These are phyloP conservation scores for Orthosia cruda DNA, from an alignment of 2,888 invertebrate species.

Conservation along the genomic window DNA sequence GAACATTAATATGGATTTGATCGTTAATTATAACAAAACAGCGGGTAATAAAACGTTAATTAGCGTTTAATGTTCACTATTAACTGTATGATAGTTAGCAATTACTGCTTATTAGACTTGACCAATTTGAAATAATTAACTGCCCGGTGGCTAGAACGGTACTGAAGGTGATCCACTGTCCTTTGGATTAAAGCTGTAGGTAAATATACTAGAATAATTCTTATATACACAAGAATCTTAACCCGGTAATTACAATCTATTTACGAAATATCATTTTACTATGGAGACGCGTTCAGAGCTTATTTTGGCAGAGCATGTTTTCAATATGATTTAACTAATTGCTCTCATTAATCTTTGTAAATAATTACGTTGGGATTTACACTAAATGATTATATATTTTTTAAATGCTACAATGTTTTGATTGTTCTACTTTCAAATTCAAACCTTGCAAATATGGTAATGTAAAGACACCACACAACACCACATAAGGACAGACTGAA, in stretches of 20 bases:
- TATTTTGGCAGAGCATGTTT: too few species aligned
- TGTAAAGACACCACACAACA: too few species aligned
- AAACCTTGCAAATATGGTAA: not conserved
- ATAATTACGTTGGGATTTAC: too few species aligned
- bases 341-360: not conserved
- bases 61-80: conserved; percentile 6
- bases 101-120: conserved; percentile 25
- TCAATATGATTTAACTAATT: too few species aligned
- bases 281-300: not conserved
- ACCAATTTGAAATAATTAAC: conserved; percentile 9
- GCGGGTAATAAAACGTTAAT: conserved; percentile 5
- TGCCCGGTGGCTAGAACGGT: not conserved
- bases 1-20: not conserved
- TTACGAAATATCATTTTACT: not conserved
- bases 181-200: conserved; percentile 28
- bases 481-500: too few species aligned
- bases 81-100: not conserved
- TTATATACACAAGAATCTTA: not conserved
- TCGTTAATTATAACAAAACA: not conserved
- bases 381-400: too few species aligned
- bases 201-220: not conserved
- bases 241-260: too few species aligned
- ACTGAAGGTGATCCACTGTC: conserved; percentile 52
- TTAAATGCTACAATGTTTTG: not conserved
- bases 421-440: not conserved